These are phyloP conservation scores for Proisotoma minuta DNA, from an alignment of 2,888 invertebrate genomes.

Conservation along the genomic window DNA sequence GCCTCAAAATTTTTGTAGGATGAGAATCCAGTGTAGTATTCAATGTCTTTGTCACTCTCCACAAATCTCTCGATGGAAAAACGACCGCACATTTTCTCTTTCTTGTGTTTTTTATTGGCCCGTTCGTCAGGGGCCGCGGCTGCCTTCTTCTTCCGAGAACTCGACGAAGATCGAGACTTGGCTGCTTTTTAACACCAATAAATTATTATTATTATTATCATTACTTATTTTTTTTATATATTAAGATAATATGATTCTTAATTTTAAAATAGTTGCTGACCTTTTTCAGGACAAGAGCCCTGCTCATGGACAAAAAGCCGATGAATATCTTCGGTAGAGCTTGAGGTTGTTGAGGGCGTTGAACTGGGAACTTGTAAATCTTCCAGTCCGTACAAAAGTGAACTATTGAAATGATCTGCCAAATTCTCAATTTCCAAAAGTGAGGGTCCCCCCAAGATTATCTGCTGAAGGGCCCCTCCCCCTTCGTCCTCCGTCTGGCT, in stretches of 20 bases:
- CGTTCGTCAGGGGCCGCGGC: constrained; percentile 19
- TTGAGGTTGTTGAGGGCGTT: background rate
- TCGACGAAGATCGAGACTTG: no score
- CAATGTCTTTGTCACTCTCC: constrained; percentile 44
- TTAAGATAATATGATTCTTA: no score
- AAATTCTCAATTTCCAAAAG: constrained; percentile 41
- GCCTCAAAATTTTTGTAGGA: constrained; percentile 41
- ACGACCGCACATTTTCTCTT: constrained; percentile 36
- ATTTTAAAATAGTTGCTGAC: no score
- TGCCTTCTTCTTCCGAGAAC: background rate
- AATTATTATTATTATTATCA: background rate
- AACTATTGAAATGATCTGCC: constrained; percentile 39
- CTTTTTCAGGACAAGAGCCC: no score
- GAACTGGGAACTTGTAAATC: constrained; percentile 6
- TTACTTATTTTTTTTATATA: no score
- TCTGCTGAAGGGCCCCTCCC: background rate
- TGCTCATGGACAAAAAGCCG: no score
- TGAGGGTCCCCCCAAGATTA: constrained; percentile 19
- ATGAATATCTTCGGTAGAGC: background rate
- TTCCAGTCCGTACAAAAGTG: constrained; percentile 11
- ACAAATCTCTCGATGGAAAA: constrained; percentile 45
- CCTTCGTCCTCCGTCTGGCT: constrained; percentile 21
- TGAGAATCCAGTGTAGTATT: constrained; percentile 45
- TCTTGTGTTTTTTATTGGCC: constrained; percentile 39
- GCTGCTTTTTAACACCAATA: no score